Conservation (phyloP, 2,113 vertebrate genomes). For the Tragulus kanchil region DNA sequence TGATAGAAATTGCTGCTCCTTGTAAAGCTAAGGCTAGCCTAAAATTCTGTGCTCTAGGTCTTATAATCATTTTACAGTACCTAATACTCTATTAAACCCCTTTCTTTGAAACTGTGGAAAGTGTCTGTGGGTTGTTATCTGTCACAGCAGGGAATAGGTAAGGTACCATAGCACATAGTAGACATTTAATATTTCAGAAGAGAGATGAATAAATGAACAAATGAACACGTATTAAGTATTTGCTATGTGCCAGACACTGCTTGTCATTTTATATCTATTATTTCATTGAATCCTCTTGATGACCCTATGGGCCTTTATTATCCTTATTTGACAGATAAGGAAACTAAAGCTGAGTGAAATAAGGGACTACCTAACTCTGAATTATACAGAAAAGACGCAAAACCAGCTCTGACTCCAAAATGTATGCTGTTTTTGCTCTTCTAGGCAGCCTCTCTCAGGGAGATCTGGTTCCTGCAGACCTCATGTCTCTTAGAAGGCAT, state of each 20-base stretch:
- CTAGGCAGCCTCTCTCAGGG: neutral
- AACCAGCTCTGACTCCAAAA: conserved; percentile 33
- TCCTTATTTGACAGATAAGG: conserved; percentile 31
- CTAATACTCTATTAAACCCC: neutral
- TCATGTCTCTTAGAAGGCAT: neutral
- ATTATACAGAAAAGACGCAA: conserved; percentile 45
- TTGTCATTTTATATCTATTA: conserved; percentile 33
- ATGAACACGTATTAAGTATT: conserved; percentile 47
- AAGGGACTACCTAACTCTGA: conserved; percentile 38
- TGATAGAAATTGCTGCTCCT: neutral
- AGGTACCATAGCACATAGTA: conserved; percentile 29
- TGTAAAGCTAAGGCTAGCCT: neutral
- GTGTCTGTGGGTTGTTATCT: neutral
- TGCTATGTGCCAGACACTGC: neutral
- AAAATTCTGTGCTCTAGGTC: neutral
- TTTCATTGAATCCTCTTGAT: conserved; percentile 41
- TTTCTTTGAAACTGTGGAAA: conserved; percentile 46
- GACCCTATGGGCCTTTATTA: neutral
- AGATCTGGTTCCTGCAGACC: neutral
- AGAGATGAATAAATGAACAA: neutral
- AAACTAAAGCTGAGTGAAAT: conserved; percentile 51
- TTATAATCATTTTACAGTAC: neutral
- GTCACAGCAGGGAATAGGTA: neutral
- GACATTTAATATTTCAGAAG: conserved; percentile 54
- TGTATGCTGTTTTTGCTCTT: neutral